phyloP scores from a whole-genome alignment of 2,797 vertebrate genomes.

The Heliangelus exortis region DNA sequence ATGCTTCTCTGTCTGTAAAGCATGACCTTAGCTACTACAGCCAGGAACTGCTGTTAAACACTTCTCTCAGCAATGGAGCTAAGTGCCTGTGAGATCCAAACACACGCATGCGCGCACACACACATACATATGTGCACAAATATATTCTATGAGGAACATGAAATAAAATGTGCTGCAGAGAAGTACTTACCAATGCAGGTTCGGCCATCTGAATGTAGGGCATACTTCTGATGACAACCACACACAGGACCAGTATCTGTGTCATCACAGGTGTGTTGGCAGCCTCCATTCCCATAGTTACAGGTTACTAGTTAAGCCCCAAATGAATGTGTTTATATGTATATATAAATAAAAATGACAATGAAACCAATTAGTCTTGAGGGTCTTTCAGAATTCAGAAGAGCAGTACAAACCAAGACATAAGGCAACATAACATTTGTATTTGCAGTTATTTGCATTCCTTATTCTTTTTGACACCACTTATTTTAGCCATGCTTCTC shows the following conservation, averaged over 20 bases:
- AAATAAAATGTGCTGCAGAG: neutral
- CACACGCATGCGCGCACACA: neutral
- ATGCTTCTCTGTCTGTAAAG: neutral
- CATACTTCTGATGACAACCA: constrained; percentile 97
- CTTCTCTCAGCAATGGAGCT: neutral
- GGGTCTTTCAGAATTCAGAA: neutral
- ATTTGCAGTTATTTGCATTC: neutral
- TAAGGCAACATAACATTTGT: neutral
- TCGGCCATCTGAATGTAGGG: constrained; percentile 93
- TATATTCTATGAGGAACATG: neutral
- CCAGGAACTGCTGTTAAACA: neutral
- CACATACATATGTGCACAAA: neutral
- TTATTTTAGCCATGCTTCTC: neutral
- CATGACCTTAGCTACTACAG: neutral
- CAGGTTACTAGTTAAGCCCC: constrained; percentile 91
- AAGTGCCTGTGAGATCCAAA: neutral
- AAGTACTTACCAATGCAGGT: constrained; percentile 95
- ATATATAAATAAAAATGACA: constrained; percentile 78
- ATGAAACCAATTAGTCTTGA: constrained; percentile 73
- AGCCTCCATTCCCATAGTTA: constrained; percentile 99
- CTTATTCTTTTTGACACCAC: neutral
- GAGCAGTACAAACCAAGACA: constrained; percentile 36
- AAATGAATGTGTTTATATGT: constrained; percentile 63
- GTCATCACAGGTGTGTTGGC: constrained; percentile 97
- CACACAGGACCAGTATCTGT: constrained; percentile 92